Evolutionary conservation across 1,140 invertebrate species (phyloP), one percentile per base, ranked within the genome.

Genomic region (Aphelinus atriplicis): DNA sequence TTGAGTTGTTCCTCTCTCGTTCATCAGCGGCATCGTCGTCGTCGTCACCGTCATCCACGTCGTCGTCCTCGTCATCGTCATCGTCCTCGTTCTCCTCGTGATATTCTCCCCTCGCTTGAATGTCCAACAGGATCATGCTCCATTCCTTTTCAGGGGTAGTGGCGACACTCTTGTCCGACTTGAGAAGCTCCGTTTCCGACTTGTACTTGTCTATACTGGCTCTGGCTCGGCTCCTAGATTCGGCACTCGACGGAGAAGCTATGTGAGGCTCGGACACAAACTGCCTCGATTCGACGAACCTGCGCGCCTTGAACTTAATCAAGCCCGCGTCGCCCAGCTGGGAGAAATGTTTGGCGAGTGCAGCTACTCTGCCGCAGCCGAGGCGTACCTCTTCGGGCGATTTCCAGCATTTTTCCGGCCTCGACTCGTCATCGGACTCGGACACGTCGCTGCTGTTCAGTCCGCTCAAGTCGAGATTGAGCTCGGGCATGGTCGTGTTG

Each of bases 361-460:
- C 90, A 62, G 90, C 91, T 1, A 93, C 92, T 84, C 90, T 77
- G 77, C 91, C 81, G 83, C 89, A 89, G 1, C 90, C 89, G 1
- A 91, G 86, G 51, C 90, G 83, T 43, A 90, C 90, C 65, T 91
- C 90, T 70, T 91, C 90, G 1, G 90, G 90, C 0, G 90, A 91
- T 72, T 90, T 90, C 90, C 90, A 91, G n/a, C 88, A 91, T 75
- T 91, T 91, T 3, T 84, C 82, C 1, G 75, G 75, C 56, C 78
- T 82, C 10, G 86, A 87, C 53, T 89, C 87, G 5, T 89, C 86
- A 51, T 89, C 86, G 3, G 88, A 85, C 61, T 84, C 86, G 1
- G 85, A 87, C 0, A 77, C 57, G n/a, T 87, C 84, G 56, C 83
- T 84, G 50, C 83, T 85, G 58, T 84, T 85, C 46, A 87, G 61